Evolutionary conservation across 1,140 invertebrate species (phyloP).

Genomic region (Dolichoris vasculosae): DNA sequence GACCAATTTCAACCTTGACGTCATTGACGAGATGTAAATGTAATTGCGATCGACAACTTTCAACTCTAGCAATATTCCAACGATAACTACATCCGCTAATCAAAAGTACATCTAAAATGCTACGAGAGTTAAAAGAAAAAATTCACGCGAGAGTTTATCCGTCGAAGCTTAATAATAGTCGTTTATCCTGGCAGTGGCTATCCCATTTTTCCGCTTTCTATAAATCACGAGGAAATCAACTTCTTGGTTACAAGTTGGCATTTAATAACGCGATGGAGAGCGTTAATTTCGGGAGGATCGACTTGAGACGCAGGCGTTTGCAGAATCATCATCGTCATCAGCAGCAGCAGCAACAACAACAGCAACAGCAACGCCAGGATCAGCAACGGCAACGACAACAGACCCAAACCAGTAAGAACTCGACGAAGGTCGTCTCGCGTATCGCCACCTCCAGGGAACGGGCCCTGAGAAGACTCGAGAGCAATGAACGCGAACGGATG

Average conservation of each 20-base stretch:
- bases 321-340: neutral
- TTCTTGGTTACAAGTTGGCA: too few relatives aligned
- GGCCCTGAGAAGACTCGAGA: slow-evolving; percentile 89
- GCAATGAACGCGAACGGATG: slow-evolving; percentile 93
- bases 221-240: neutral
- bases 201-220: neutral
- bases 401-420: neutral
- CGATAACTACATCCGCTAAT: neutral
- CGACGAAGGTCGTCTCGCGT: slow-evolving; percentile 40
- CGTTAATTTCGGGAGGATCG: slow-evolving; percentile 8
- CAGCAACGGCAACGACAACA: neutral
- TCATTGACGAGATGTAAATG: neutral
- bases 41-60: neutral
- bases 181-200: neutral
- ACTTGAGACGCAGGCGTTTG: neutral
- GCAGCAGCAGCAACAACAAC: neutral
- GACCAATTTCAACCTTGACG: neutral
- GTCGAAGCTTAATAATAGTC: neutral
- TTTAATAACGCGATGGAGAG: slow-evolving; percentile 5
- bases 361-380: neutral
- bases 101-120: neutral
- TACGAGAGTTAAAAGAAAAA: neutral
- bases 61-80: neutral
- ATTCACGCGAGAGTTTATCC: neutral
- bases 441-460: slow-evolving; percentile 77